A percentile compares a stretch with the other conserved stretches of the same genome.
Evolutionary conservation across 2,113 vertebrate species (phyloP).

Genomic region (Mugil cephalus): DNA sequence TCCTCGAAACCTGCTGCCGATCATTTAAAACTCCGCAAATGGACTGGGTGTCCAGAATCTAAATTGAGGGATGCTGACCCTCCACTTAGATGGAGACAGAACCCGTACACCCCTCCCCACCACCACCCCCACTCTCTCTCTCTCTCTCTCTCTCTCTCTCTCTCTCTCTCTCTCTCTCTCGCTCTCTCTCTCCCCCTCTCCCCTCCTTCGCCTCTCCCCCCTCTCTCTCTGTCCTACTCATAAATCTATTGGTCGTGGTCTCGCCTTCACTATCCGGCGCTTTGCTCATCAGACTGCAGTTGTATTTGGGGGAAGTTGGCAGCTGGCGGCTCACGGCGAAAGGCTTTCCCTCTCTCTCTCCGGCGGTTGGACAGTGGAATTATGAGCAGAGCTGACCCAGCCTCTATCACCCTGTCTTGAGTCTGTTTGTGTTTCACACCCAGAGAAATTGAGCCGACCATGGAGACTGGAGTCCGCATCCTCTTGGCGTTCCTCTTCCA

Average conservation of each 20-base stretch:
- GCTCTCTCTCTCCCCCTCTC: too few species aligned
- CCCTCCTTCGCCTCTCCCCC: slow-evolving; percentile 42
- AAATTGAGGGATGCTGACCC: slow-evolving; percentile 32
- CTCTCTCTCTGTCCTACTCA: slow-evolving; percentile 79
- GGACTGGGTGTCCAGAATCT: neutral
- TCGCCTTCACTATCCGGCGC: slow-evolving; percentile 91
- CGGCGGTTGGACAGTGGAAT: slow-evolving; percentile 95
- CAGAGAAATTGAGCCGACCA: slow-evolving; percentile 81
- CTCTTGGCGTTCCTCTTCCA: slow-evolving; percentile 90
- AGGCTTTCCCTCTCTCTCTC: slow-evolving; percentile 86
- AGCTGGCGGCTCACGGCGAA: slow-evolving; percentile 93
- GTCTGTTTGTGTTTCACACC: slow-evolving; percentile 54
- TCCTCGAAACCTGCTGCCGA: slow-evolving; percentile 16
- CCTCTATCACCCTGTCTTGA: slow-evolving; percentile 89
- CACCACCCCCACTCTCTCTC: slow-evolving; percentile 60
- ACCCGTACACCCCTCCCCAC: neutral
- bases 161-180: slow-evolving; percentile 52
- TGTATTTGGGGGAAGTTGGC: slow-evolving; percentile 91
- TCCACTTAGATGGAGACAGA: slow-evolving; percentile 13
- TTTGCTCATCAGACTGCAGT: slow-evolving; percentile 95
- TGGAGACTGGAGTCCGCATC: slow-evolving; percentile 92
- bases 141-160: slow-evolving; percentile 59
- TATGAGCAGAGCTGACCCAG: slow-evolving; percentile 98
- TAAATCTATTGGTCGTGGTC: slow-evolving; percentile 97
- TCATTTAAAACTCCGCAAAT: slow-evolving; percentile 21